Conservation (phyloP, 2,113 vertebrate species). For the Pitta sordida region DNA sequence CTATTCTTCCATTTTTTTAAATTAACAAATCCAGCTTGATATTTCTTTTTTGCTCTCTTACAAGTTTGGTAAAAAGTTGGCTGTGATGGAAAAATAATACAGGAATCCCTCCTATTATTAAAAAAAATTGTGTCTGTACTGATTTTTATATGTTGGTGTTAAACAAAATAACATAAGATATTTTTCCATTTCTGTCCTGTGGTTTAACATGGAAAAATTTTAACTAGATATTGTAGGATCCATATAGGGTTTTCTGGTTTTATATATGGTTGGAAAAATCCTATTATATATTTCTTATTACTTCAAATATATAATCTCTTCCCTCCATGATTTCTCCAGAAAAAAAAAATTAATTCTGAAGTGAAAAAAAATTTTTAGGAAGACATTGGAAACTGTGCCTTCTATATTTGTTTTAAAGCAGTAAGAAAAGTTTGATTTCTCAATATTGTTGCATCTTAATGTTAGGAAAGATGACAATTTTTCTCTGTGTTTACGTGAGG, state of each 20-base stretch:
- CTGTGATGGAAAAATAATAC: not conserved
- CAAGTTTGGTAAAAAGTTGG: not conserved
- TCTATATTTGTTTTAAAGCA: not conserved
- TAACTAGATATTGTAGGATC: not conserved
- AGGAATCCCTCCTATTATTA: not conserved
- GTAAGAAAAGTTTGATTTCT: not conserved
- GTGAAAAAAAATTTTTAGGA: not conserved
- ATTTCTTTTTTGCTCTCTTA: not conserved
- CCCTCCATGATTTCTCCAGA: not conserved
- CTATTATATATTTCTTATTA: not conserved
- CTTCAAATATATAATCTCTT: not conserved
- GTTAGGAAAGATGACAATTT: not conserved
- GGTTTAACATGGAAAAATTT: not conserved
- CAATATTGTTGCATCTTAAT: not conserved
- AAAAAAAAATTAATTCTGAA: not conserved
- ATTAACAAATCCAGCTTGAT: not conserved
- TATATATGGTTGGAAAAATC: not conserved
- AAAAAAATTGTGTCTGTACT: not conserved
- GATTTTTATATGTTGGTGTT: not conserved
- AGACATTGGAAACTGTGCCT: not conserved
- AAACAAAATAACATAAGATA: not conserved
- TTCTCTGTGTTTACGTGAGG: not conserved
- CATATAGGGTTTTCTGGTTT: not conserved
- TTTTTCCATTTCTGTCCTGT: not conserved
- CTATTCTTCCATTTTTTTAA: not conserved